Base-by-base conservation (phyloP, 2,888 invertebrate species). In the Herminia tarsipennalis region DNA sequence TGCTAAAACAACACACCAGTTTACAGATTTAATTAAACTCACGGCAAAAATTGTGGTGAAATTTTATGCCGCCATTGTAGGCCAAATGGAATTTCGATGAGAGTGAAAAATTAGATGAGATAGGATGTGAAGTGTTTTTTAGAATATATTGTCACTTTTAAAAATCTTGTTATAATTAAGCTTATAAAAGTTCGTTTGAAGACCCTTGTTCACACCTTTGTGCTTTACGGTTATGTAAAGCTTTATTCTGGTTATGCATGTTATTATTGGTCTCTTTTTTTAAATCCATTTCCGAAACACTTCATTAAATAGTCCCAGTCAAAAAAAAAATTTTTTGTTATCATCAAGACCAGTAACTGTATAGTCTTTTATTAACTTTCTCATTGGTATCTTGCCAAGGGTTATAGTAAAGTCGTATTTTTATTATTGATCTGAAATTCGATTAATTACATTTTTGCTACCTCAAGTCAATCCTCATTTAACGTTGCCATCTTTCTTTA, bases 21-120 rank as follows among this genome's bases (percentile, higher is more conserved):
- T 75, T 66, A 73, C 69, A 66, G 76, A 80, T 82, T 84, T 78
- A 81, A 86, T 86, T 83, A 81, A 82, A 77, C 56, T 45, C 57
- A 52, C 52, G 44, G 39, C 35, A 61, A 67, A 69, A 56, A 60
- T 56, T 53, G 33, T 13, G 40, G 43, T 34, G 33, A 48, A 51
- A 48, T 42, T 45, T 35, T 42, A 28, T 39, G 41, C 18, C 34
- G 49, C 14, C 18, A 44, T 50, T 56, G 49, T 49, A 29, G 28
- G 38, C 22, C 44, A 48, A 59, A 57, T 52, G 48, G 30, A 48
- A 37, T 52, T 42, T 32, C 33, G 17, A 51, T 38, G 20, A 24
- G 24, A 24, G 5, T 44, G n/a, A 10, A 41, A 16, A 13, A 14
- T 14, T 20, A 20, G 5, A 27, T 14, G 5, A 17, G 8, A 20